Percentiles rank a stretch among this genome's conserved stretches.
These are phyloP conservation scores for Microtus montanus DNA, from an alignment of 2,113 vertebrate species.

Conservation along the genomic window DNA sequence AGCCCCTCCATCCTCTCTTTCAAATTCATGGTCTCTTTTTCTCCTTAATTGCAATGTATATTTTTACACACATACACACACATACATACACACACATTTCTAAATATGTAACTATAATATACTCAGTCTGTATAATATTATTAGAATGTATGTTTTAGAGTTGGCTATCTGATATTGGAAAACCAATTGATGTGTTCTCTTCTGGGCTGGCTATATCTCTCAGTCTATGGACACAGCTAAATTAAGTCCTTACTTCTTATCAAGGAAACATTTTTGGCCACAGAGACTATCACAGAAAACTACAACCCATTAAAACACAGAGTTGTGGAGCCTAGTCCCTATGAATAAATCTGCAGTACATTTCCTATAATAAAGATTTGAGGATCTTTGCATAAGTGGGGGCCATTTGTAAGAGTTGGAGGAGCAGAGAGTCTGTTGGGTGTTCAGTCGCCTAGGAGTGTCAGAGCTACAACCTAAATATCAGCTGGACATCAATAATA, in stretches of 20 bases:
- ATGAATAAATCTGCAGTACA: not conserved
- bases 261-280: not conserved
- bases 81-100: not conserved
- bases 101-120: not conserved
- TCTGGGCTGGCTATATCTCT: not conserved
- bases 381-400: not conserved
- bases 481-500: not conserved
- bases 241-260: not conserved
- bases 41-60: not conserved
- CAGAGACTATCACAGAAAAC: not conserved
- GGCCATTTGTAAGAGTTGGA: not conserved
- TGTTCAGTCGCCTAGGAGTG: not conserved
- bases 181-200: too few relatives aligned
- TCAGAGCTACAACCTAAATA: not conserved
- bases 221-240: not conserved
- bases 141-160: not conserved
- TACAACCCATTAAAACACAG: not conserved
- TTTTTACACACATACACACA: not conserved
- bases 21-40: not conserved
- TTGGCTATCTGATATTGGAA: not conserved
- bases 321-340: not conserved
- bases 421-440: fast-evolving
- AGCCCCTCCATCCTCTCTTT: not conserved
- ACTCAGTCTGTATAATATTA: too few relatives aligned
- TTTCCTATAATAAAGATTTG: not conserved